phyloP scores from a whole-genome alignment of 2,888 invertebrate genomes.

The Acleris holmiana region DNA sequence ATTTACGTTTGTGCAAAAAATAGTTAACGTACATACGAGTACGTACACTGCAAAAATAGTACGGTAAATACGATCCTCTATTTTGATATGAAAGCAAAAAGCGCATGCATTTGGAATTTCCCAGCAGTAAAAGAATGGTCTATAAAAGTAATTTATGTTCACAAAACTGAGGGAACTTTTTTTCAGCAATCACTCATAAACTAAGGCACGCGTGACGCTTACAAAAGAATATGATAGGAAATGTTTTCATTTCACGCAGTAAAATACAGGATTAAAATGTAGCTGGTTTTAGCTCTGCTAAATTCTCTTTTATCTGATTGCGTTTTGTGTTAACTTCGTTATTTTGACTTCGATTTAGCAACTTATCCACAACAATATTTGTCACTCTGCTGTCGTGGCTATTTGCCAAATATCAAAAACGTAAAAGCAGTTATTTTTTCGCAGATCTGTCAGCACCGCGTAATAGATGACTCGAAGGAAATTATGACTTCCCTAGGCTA shows the following conservation, averaged over 20 bases:
- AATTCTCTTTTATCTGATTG: neutral
- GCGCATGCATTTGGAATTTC: constrained; percentile 8
- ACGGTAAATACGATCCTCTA: too few relatives aligned
- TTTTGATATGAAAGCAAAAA: constrained; percentile 1
- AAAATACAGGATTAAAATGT: neutral
- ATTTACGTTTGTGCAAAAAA: too few relatives aligned
- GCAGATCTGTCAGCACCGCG: constrained; percentile 18
- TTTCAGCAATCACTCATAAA: constrained; percentile 13
- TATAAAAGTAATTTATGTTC: constrained; percentile 11
- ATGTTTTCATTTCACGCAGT: constrained; percentile 1
- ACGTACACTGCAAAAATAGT: too few relatives aligned
- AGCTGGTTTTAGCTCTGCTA: too few relatives aligned
- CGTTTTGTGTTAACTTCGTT: neutral
- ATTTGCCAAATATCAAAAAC: constrained; percentile 2
- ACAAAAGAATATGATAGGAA: constrained; percentile 9
- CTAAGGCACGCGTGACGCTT: constrained; percentile 11
- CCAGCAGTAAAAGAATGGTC: constrained; percentile 8
- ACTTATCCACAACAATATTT: neutral
- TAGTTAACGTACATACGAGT: too few relatives aligned
- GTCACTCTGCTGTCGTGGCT: constrained; percentile 7
- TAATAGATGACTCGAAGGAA: constrained; percentile 16
- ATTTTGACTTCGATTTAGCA: neutral
- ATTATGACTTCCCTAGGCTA: constrained; percentile 10
- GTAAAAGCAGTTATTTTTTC: neutral
- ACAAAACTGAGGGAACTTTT: constrained; percentile 2